Conservation (phyloP, 2,888 invertebrate species). For the Harpagoxenus sublaevis region DNA sequence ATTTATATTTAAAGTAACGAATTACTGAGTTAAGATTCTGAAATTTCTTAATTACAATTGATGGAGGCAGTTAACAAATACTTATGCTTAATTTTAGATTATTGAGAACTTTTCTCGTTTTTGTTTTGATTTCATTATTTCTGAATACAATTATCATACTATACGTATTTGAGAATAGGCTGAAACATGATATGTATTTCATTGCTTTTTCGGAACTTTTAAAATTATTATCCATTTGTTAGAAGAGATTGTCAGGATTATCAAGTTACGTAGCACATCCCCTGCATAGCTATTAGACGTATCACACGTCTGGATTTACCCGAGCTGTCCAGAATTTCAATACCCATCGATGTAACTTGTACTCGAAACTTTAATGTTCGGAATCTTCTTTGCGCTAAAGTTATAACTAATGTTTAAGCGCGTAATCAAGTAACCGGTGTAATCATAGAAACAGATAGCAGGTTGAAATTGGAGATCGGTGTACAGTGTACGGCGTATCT, state of each 20-base stretch:
- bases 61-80: neutral
- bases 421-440: neutral
- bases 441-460: neutral
- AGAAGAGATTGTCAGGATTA: neutral
- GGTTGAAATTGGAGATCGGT: constrained; percentile 10
- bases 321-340: neutral
- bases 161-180: neutral
- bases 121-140: neutral
- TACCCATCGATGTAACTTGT: neutral
- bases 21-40: neutral
- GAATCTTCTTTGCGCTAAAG: neutral
- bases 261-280: neutral
- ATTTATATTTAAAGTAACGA: neutral
- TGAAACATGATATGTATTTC: neutral
- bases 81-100: neutral
- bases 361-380: neutral
- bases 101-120: neutral
- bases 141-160: neutral
- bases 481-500: neutral
- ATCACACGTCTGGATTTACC: neutral
- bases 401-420: neutral
- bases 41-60: neutral
- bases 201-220: neutral
- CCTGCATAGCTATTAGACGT: neutral
- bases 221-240: neutral